These are phyloP conservation scores for Meandrina meandrites DNA, from an alignment of 92 coral and sea anemone species.

Conservation along the genomic window DNA sequence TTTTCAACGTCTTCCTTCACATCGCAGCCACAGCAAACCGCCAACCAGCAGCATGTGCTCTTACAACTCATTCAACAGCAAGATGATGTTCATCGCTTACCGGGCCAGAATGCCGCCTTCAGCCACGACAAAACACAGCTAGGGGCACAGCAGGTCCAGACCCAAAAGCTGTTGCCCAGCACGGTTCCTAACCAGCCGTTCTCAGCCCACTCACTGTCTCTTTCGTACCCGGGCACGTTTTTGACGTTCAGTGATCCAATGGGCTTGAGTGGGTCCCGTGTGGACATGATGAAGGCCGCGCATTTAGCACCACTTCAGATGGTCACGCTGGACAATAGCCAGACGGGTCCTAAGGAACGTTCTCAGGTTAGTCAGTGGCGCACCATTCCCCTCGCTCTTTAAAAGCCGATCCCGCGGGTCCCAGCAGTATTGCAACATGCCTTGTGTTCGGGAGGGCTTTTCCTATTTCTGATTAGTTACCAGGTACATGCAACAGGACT, in stretches of 20 bases:
- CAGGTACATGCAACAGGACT: too few species aligned
- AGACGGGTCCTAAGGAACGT: conserved; percentile 41
- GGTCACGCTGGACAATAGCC: conserved; percentile 67
- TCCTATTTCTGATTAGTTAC: too few species aligned
- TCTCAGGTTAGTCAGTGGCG: conserved; percentile 13
- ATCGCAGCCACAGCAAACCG: conserved; percentile 48
- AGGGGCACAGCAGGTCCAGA: conserved; percentile 37
- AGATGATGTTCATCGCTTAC: conserved; percentile 53
- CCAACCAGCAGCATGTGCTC: conserved; percentile 57
- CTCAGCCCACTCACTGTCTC: conserved; percentile 63
- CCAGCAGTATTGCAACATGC: too few species aligned
- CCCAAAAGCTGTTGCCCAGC: conserved; percentile 54
- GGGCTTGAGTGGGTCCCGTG: conserved; percentile 62
- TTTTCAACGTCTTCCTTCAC: conserved; percentile 42
- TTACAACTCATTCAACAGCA: conserved; percentile 69
- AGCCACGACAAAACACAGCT: conserved; percentile 42
- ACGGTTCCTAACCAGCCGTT: conserved; percentile 64
- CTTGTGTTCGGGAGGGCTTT: too few species aligned
- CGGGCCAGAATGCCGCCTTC: conserved; percentile 41
- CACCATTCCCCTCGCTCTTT: neutral
- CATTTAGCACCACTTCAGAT: conserved; percentile 67
- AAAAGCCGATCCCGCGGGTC: too few species aligned
- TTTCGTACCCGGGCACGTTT: conserved; percentile 66
- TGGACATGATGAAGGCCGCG: conserved; percentile 60
- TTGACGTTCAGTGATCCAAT: conserved; percentile 73